Base-by-base conservation (phyloP, 2,888 invertebrate species). In the Nesidiocoris tenuis region DNA sequence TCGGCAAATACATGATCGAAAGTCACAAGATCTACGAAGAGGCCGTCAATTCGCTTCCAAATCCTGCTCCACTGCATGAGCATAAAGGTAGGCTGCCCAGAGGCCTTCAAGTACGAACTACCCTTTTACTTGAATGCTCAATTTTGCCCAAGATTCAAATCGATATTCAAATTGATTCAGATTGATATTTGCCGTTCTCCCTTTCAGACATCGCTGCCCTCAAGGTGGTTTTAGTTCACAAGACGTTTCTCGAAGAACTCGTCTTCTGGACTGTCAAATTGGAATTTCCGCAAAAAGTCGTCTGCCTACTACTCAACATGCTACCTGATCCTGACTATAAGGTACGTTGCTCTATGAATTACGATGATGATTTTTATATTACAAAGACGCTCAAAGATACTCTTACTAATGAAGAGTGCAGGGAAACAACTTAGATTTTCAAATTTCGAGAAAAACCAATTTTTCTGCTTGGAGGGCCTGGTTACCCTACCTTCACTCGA, bases 211-310 rank as follows among this genome's bases (percentile, higher is more conserved):
- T 93, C 81, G 90, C 92, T 0, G 92, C 93, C 0, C 84, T 95
- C 72, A 91, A 92, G 81, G 90, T 91, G 80, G 88, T 90, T 25
- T 85, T 96, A 56, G 88, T 90, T 39, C 95, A 96, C 84, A 89
- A 88, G 80, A 95, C 94, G 0, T 89, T 96, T 79, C 86, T 96
- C 19, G 97, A 98, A 84, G 98, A 98, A 86, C 88, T 98, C 80
- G 94, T 98, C 80, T 98, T 98, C 86, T 98, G 98, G 98, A 96
- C 95, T 21, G 95, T 98, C 78, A 94, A 94, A 83, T 96, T 93
- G 84, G 96, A 98, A 84, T 98, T 98, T 85, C 98, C 98, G 0
- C 96, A 98, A 85, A 96, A 95, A 83, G 89, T 98, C 75, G 97
- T 98, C 71, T 98, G 97, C 82, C 89, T 98, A 80, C 85, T 98